phyloP scores from a whole-genome alignment of 2,888 invertebrate genomes.

The Drosophila sordidula region DNA sequence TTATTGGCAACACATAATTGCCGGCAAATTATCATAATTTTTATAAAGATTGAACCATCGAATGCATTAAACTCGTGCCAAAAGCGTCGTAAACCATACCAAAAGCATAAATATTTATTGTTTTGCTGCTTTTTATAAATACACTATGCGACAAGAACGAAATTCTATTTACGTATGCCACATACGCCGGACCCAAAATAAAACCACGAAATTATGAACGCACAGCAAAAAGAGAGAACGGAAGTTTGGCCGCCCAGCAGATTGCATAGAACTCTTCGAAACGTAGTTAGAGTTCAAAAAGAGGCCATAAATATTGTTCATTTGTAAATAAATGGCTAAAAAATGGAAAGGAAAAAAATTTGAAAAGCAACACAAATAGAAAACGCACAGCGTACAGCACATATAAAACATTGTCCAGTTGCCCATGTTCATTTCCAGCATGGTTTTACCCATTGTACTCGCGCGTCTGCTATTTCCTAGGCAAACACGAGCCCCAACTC shows the following conservation, averaged over 20 bases:
- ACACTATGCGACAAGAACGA: constrained; percentile 4
- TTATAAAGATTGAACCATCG: constrained; percentile 31
- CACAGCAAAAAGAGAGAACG: constrained; percentile 34
- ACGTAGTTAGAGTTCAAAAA: constrained; percentile 51
- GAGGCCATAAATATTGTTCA: constrained; percentile 80
- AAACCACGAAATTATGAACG: constrained; percentile 60
- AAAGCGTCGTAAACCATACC: constrained; percentile 26
- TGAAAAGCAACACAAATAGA: constrained; percentile 41
- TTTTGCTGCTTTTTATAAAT: constrained; percentile 5
- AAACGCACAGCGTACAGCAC: constrained; percentile 57
- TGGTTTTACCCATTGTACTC: constrained; percentile 9
- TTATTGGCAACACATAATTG: constrained; percentile 51
- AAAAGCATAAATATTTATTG: constrained; percentile 36
- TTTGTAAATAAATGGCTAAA: constrained; percentile 74
- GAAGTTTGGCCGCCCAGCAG: constrained; percentile 46
- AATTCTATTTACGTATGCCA: constrained; percentile 46
- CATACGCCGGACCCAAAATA: constrained; percentile 51
- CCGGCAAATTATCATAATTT: constrained; percentile 53
- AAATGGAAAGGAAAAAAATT: constrained; percentile 23
- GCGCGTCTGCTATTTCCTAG: constrained; percentile 52
- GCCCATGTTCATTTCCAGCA: constrained; percentile 52
- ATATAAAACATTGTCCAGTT: constrained; percentile 71
- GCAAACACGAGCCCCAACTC: too few relatives aligned
- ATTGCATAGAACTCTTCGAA: constrained; percentile 22
- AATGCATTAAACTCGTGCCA: constrained; percentile 25